A percentile compares a stretch with the other conserved stretches of the same genome.
phyloP scores from a whole-genome alignment of 2,888 invertebrate species.

The Lepidocyrtinus sp. region DNA sequence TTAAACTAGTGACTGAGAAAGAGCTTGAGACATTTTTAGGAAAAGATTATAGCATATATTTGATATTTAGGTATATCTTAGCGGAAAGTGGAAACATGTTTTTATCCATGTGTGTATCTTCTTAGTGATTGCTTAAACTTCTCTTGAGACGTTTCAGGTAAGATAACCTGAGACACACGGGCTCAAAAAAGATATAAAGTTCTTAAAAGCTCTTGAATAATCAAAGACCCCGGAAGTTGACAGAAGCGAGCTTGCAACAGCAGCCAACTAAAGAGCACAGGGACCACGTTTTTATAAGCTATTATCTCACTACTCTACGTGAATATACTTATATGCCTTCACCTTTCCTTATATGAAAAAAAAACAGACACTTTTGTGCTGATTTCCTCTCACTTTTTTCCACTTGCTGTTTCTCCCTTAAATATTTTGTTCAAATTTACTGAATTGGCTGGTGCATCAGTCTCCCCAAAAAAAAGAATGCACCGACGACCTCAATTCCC shows the following conservation, averaged over 20 bases:
- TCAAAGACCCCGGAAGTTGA: conserved; percentile 59
- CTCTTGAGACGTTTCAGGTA: conserved; percentile 38
- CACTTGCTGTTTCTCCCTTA: neutral
- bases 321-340: neutral
- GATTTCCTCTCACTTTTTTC: conserved; percentile 19
- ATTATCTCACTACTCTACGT: neutral
- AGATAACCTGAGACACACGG: conserved; percentile 8
- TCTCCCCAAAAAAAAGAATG: conserved; percentile 19
- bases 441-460: conserved; percentile 32
- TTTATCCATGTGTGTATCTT: conserved; percentile 32
- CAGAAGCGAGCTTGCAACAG: conserved; percentile 14
- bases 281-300: neutral
- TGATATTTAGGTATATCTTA: too few relatives aligned
- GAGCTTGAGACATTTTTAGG: neutral
- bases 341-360: neutral
- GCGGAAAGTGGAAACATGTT: too few relatives aligned
- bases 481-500: conserved; percentile 44
- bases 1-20: neutral
- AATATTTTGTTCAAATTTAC: neutral
- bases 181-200: neutral
- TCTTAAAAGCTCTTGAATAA: conserved; percentile 30
- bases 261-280: neutral
- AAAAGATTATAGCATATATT: too few relatives aligned
- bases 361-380: neutral
- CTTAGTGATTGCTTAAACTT: too few relatives aligned